Base-by-base conservation (phyloP, 2,888 invertebrate species). In the Agriopis marginaria region DNA sequence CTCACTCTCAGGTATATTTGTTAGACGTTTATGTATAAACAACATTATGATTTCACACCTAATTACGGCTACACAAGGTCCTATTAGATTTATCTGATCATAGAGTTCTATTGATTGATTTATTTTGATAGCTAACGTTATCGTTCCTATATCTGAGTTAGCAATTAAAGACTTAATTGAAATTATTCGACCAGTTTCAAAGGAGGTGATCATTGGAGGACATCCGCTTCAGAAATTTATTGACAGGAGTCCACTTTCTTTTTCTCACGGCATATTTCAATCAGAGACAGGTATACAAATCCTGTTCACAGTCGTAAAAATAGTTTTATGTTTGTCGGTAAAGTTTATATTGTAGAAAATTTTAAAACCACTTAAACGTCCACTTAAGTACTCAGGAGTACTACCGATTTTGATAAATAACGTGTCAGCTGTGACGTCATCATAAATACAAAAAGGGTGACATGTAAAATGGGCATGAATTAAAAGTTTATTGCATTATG, bases 21-120 rank as follows among this genome's bases (percentile, higher is more conserved):
- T 61, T 42, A 14, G 11, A 47, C 53, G 40, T 67, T 62, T 61
- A 49, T 32, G 51, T 50, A 4, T 14, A 9, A 51, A 62, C 63
- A 42, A 32, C 53, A 66, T 77, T 75, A 75, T 73, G 12, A 64
- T 73, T 76, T 68, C 72, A 49, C 69, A 76, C 74, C 75, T 75
- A 65, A 75, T 76, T 60, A 70, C 56, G 11, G 0, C 54, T n/a
- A 50, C 17, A 32, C 60, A 60, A 40, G 66, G 45, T 39, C 44
- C 10, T 63, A 23, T 14, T 39, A 50, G 14, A 53, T 53, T 23
- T 56, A 64, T 50, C 23, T 44, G 17, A n/a, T 40, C n/a, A 53
- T 62, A 44, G 7, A 61, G 12, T 44, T 63, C n/a, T 44, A 53
- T 51, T 14, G 44, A 44, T 65, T 65, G 55, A 64, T 56, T 63